Base-by-base conservation (phyloP, 2,888 invertebrate genomes). In the Melinaea menophilus region DNA sequence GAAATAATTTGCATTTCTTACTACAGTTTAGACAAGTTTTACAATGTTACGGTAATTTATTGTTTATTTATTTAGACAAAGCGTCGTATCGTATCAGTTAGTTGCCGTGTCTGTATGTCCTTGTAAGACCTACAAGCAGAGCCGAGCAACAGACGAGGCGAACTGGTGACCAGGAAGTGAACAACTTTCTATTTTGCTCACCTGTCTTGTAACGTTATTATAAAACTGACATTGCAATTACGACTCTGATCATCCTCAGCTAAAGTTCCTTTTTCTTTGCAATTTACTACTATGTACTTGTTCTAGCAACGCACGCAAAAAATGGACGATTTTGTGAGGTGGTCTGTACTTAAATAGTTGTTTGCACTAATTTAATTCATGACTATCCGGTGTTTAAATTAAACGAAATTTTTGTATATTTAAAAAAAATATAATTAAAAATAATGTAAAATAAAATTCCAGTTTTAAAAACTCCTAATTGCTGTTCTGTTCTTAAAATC, bases 121-220 rank as follows among this genome's bases (percentile, higher is more conserved):
- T 77, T 77, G 76, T 65, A 61, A 75, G 72, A 77, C 77, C 69
- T 71, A 64, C 69, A 69, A 70, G 64, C 69, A 75, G 74, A 75
- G 75, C 77, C 74, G 77, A 64, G 69, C 66, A 69, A 68, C 59
- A 59, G 73, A 75, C 85, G 87, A 88, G 87, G 89, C 82, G 73
- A 86, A 78, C 88, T 77, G 79, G 82, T 81, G 80, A 88, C 74
- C 90, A 90, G 90, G 90, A 90, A 90, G 89, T 82, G 84, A 88
- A 89, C 90, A 88, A 90, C 90, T 90, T 90, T 90, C 90, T 80
- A 88, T 89, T 90, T 90, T 87, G 82, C 79, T 79, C 90, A 90
- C 90, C 90, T 90, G 90, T 87, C 85, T 79, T 81, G 85, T 81
- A 68, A 66, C 71, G 48, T 80, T 72, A 74, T 70, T 73, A 22